Conservation (phyloP, 1,140 invertebrate species). For the Doryteuthis pealeii region DNA sequence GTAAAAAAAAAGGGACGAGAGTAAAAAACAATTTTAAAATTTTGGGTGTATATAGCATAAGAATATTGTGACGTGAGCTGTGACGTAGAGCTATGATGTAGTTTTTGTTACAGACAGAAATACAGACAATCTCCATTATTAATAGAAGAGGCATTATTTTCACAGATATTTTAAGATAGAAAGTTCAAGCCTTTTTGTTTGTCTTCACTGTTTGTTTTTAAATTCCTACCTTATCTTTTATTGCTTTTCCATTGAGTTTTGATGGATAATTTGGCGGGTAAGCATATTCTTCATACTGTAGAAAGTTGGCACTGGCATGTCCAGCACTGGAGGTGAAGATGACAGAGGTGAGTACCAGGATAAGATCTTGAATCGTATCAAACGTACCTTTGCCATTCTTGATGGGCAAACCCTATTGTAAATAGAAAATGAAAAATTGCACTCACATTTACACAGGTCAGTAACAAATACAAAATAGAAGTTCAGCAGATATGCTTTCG, state of each 20-base stretch:
- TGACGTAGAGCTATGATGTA: too few relatives aligned
- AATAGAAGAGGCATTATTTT: too few relatives aligned
- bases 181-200: not conserved
- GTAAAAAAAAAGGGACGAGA: too few relatives aligned
- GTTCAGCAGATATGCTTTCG: not conserved
- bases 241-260: conserved; percentile 48
- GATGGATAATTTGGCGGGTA: conserved; percentile 62
- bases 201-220: not conserved
- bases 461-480: not conserved
- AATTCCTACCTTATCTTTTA: conserved; percentile 47
- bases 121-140: too few relatives aligned
- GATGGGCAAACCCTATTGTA: conserved; percentile 35
- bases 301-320: conserved; percentile 60
- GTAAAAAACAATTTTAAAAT: too few relatives aligned
- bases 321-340: conserved; percentile 59
- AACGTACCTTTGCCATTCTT: conserved; percentile 40
- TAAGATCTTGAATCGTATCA: conserved; percentile 45
- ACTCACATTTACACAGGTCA: not conserved
- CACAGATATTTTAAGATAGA: too few relatives aligned
- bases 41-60: too few relatives aligned
- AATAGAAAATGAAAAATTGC: not conserved
- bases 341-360: conserved; percentile 49
- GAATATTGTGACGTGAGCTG: too few relatives aligned
- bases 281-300: conserved; percentile 53
- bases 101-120: too few relatives aligned